Conservation (phyloP, 2,797 vertebrate genomes). For the Coregonus suidteri region DNA sequence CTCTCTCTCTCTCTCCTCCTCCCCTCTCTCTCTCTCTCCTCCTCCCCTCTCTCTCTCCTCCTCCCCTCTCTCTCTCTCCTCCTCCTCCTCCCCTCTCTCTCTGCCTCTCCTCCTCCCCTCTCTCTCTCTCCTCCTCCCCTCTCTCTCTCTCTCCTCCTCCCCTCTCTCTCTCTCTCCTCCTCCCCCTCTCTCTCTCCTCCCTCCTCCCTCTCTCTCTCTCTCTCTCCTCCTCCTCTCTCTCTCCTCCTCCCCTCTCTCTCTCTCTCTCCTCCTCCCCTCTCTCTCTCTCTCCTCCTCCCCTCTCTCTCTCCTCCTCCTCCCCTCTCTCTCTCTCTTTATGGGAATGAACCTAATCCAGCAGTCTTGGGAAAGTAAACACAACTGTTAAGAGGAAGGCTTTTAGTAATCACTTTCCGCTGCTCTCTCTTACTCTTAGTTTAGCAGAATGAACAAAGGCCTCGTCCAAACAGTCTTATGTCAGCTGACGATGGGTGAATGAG, state of each 20-base stretch:
- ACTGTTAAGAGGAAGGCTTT: slow-evolving; percentile 55
- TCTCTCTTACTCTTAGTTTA: slow-evolving; percentile 21
- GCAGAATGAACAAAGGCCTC: slow-evolving; percentile 14
- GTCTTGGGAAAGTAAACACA: slow-evolving; percentile 75
- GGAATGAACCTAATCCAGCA: slow-evolving; percentile 59
- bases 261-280: too few relatives aligned
- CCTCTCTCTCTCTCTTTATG: slow-evolving; percentile 52
- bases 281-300: too few relatives aligned
- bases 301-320: slow-evolving; percentile 26
- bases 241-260: too few relatives aligned
- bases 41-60: too few relatives aligned
- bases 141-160: slow-evolving; percentile 42
- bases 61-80: too few relatives aligned
- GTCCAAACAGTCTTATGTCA: neutral
- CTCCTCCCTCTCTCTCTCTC: slow-evolving; percentile 5
- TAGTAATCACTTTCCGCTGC: slow-evolving; percentile 59
- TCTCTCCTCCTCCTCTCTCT: neutral
- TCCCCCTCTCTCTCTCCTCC: too few relatives aligned
- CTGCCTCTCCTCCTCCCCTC: neutral
- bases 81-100: neutral
- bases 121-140: slow-evolving; percentile 15
- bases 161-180: too few relatives aligned
- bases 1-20: too few relatives aligned
- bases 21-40: too few relatives aligned
- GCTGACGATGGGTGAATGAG: slow-evolving; percentile 27